Evolutionary conservation across 2,797 vertebrate genomes (phyloP).

Genomic region (Avahi laniger): DNA sequence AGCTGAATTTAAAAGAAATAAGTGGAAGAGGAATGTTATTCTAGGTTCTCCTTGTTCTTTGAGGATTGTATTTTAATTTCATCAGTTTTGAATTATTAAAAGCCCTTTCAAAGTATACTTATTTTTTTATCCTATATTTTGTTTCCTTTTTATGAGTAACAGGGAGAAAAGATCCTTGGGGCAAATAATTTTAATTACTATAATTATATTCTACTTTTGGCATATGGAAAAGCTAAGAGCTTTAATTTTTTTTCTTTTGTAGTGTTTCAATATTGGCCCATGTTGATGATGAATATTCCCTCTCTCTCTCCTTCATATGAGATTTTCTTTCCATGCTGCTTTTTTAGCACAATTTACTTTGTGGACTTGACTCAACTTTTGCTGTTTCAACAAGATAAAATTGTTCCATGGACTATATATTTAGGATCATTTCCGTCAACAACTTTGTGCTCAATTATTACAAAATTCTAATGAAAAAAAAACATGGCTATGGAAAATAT

Average conservation of each 20-base stretch:
- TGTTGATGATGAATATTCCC: conserved; percentile 12
- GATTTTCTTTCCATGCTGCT: conserved; percentile 22
- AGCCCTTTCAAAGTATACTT: neutral
- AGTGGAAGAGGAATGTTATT: neutral
- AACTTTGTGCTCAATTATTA: neutral
- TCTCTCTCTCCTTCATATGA: neutral
- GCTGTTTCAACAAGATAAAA: conserved; percentile 58
- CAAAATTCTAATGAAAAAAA: conserved; percentile 49
- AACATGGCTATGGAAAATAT: neutral
- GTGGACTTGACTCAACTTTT: conserved; percentile 32
- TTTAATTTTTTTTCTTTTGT: neutral
- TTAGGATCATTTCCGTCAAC: conserved; percentile 22
- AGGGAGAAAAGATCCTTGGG: neutral
- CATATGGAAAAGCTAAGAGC: neutral
- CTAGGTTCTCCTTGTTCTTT: neutral
- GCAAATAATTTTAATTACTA: neutral
- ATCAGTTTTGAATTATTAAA: conserved; percentile 1
- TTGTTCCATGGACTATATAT: conserved; percentile 37
- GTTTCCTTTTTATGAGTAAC: neutral
- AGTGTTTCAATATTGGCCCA: conserved; percentile 10
- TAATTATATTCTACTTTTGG: neutral
- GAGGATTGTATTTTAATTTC: neutral
- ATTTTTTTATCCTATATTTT: neutral
- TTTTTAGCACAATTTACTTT: conserved; percentile 30
- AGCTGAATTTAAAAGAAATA: neutral